These are phyloP conservation scores for Zapornia atra DNA, from an alignment of 2,113 vertebrate species.

Conservation along the genomic window DNA sequence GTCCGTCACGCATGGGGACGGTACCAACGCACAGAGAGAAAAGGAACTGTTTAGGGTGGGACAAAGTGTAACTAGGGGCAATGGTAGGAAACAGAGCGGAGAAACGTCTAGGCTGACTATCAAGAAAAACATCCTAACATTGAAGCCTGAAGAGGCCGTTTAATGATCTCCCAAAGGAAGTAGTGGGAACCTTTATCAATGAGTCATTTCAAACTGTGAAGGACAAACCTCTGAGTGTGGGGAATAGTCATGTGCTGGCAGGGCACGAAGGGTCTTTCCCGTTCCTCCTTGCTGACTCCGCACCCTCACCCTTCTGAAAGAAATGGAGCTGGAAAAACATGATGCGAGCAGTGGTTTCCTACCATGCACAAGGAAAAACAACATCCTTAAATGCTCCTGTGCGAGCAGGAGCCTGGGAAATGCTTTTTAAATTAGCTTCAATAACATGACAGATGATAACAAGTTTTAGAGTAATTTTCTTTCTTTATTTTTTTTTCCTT, in stretches of 20 bases:
- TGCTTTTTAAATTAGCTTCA: slow-evolving; percentile 27
- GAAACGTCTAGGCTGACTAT: slow-evolving; percentile 26
- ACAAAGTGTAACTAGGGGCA: background rate
- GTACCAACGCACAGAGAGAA: background rate
- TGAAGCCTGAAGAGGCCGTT: background rate
- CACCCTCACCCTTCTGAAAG: background rate
- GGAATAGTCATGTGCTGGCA: slow-evolving; percentile 21
- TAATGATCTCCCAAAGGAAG: slow-evolving; percentile 5
- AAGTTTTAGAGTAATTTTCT: slow-evolving; percentile 12
- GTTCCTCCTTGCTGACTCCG: background rate
- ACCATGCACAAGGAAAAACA: background rate
- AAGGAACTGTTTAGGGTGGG: slow-evolving; percentile 36
- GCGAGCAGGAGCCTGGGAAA: slow-evolving; percentile 15
- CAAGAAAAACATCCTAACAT: slow-evolving; percentile 44
- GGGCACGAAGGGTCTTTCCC: slow-evolving; percentile 37
- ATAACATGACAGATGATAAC: slow-evolving; percentile 8
- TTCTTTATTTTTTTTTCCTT: background rate
- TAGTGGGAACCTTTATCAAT: slow-evolving; percentile 48
- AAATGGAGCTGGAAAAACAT: background rate
- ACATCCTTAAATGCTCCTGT: background rate
- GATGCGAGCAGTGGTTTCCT: background rate
- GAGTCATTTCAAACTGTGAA: slow-evolving; percentile 37
- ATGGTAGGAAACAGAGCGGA: slow-evolving; percentile 30
- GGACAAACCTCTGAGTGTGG: slow-evolving; percentile 1
- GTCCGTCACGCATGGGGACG: background rate